Conservation (phyloP, 2,888 invertebrate genomes). For the Busseola fusca region DNA sequence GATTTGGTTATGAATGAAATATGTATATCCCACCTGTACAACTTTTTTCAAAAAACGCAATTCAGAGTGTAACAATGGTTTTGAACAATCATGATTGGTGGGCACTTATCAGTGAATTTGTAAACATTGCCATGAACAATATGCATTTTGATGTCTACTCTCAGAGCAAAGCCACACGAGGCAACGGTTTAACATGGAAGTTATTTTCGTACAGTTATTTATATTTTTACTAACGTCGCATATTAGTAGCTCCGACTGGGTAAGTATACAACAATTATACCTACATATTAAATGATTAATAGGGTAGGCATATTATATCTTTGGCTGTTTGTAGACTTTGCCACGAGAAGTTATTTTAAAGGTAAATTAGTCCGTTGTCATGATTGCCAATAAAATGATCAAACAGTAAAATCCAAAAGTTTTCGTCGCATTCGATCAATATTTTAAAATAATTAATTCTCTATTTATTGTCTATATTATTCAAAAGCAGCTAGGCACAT, state of each 20-base stretch:
- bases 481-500: not conserved
- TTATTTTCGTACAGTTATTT: conserved; percentile 62
- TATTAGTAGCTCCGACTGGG: conserved; percentile 60
- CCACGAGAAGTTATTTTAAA: not conserved
- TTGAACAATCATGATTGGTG: conserved; percentile 62
- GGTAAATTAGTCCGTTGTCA: not conserved
- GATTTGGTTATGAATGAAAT: conserved; percentile 46
- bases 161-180: conserved; percentile 43
- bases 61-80: conserved; percentile 56
- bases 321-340: not conserved
- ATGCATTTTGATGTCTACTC: conserved; percentile 57
- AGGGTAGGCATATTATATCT: not conserved
- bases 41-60: conserved; percentile 31
- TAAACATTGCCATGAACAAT: conserved; percentile 68
- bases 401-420: not conserved
- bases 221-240: conserved; percentile 63
- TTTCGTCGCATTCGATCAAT: not conserved
- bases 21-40: conserved; percentile 40
- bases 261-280: conserved; percentile 26
- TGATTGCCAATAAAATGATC: not conserved
- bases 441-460: not conserved
- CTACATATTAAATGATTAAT: not conserved
- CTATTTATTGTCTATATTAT: not conserved
- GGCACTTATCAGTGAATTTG: conserved; percentile 67
- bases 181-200: conserved; percentile 50